Evolutionary conservation across 1,140 invertebrate genomes (phyloP), one percentile per base, ranked within the genome.

Genomic region (Zaprionus nigranus): DNA sequence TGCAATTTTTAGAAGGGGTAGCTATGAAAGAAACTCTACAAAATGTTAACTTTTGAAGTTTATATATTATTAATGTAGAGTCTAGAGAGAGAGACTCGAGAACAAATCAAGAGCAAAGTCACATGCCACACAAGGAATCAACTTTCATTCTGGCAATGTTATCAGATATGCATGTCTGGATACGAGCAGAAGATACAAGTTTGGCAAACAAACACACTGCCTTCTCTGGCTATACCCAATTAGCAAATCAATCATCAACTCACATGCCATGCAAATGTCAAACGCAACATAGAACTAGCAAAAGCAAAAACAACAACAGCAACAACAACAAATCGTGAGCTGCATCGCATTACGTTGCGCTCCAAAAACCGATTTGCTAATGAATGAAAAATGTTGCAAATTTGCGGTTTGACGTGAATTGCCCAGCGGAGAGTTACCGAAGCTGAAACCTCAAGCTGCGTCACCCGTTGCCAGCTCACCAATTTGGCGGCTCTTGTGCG

Each of bases 381-480:
- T 86, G 83, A 82, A 79, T 87, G 64, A 51, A 61, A 38, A 68
- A 79, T 71, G 59, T 28, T 67, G 65, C 28, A 56, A 74, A 68
- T 62, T 43, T 43, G 51, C 53, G 54, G 53, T 66, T 26, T 54
- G n/a, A 43, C 2, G 15, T 17, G 54, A 66, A 58, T 66, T 49
- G 43, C 36, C 53, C 51, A 43, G 24, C 12, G 5, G 11, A 49
- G 30, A 9, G 30, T 40, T n/a, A 20, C 20, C 3, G 20, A 22
- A 51, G 46, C 20, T 51, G n/a, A 34, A 49, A 17, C 38, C 24
- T 9, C n/a, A 46, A 46, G 5, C 24, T 36, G 15, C 17, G 11
- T 5, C 15, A 51, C 20, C 20, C 20, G 28, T 15, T 22, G 22
- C 20, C 49, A 17, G 1, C 49, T 63, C 30, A 1, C 12, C 30